Evolutionary conservation across 92 coral and sea anemone genomes (phyloP).

Genomic region (Siderastrea siderea): DNA sequence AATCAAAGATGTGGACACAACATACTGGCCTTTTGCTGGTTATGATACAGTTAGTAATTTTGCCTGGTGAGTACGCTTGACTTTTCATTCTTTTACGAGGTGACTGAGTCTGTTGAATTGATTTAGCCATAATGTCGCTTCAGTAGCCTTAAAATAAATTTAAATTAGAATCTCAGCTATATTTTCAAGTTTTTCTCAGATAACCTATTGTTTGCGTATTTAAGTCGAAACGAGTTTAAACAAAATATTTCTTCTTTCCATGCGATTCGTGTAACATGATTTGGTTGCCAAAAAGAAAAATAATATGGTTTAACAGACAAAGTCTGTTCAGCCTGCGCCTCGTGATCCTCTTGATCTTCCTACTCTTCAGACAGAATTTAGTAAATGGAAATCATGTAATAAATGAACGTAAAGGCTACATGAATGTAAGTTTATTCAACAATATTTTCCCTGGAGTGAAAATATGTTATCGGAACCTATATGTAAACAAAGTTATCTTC

Average conservation of each 20-base stretch:
- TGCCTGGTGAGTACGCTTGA: slow-evolving; percentile 15
- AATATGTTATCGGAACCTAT: neutral
- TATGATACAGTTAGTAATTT: slow-evolving; percentile 15
- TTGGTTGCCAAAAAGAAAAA: no score
- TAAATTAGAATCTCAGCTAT: neutral
- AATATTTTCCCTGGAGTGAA: neutral
- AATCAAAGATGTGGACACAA: slow-evolving; percentile 23
- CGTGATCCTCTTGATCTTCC: neutral
- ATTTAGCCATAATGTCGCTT: neutral
- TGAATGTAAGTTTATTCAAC: no score
- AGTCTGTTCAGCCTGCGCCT: no score
- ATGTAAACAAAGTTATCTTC: no score
- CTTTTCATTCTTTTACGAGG: neutral
- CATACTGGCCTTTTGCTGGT: slow-evolving; percentile 11
- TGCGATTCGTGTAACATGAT: no score
- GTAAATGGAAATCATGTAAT: neutral
- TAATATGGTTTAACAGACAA: no score
- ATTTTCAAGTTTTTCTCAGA: no score
- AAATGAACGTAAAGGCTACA: no score
- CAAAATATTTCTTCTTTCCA: no score
- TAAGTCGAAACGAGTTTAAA: no score
- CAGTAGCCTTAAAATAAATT: no score
- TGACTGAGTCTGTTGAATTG: neutral
- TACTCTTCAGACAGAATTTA: neutral
- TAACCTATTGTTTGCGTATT: no score